Base-by-base conservation (phyloP, 2,888 invertebrate genomes). In the Formica aserva region DNA sequence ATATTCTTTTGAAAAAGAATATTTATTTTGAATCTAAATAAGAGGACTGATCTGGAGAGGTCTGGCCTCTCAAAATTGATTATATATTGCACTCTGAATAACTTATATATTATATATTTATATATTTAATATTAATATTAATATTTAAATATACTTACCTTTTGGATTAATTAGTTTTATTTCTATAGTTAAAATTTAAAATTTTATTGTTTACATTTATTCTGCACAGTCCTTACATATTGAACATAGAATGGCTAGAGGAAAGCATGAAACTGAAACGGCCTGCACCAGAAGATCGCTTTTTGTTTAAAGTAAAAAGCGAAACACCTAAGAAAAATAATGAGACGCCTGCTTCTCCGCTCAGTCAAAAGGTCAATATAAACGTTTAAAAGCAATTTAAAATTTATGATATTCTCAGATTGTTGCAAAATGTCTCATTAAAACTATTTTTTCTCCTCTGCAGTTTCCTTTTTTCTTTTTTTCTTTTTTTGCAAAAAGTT, bases 231-330 rank as follows among this genome's bases (percentile, higher is more conserved):
- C 97, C 96, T 38, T 95, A 96, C 76, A 95, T 97, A 60, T 96
- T 98, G 4, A 96, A 95, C 26, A 93, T 97, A 38, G 95, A 96
- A 29, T 99, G 98, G 98, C 94, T 98, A 55, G 93, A 97, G 18
- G 96, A 97, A 85, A 97, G 98, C 91, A 96, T 98, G 18, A 96
- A 96, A 87, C 95, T 96, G 4, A 95, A 96, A 66, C 95, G 95
- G 45, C 95, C 96, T 1, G 96, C 96, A 0, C 94, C 95, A 35
- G 97, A 97, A 93, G 96, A 96, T 38, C 94, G 94, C 77, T 93
- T 94, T 62, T 87, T 94, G 89, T 91, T 89, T 80, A 88, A 91
- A 81, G 38, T 86, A 82, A 86, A 89, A 83, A 85, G 78, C 77
- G 75, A 67, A 62, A 57, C 38, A 60, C n/a, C 67, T 3, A 82